These are phyloP conservation scores for Pollicipes pollicipes DNA, from an alignment of 1,140 invertebrate species.

Conservation along the genomic window DNA sequence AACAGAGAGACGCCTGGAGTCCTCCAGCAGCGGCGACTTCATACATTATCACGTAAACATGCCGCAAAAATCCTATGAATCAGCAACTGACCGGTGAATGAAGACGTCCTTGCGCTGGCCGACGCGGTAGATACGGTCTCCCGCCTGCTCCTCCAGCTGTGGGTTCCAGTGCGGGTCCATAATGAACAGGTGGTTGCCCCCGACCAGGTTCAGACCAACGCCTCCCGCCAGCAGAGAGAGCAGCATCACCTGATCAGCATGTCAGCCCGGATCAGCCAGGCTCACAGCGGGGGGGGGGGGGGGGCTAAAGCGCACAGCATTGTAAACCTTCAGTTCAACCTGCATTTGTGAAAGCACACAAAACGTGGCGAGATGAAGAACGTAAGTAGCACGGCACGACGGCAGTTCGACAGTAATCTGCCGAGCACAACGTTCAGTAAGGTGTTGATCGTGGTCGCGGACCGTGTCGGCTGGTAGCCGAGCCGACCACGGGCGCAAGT, in stretches of 20 bases:
- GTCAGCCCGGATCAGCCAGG: slow-evolving; percentile 5
- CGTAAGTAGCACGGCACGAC: no score
- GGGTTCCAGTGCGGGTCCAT: slow-evolving; percentile 92
- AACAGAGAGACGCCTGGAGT: no score
- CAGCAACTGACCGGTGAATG: slow-evolving; percentile 49
- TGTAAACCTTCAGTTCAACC: slow-evolving; percentile 1
- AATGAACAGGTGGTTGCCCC: slow-evolving; percentile 74
- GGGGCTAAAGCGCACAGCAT: slow-evolving; percentile 5
- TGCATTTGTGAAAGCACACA: no score
- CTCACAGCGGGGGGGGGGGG: not conserved
- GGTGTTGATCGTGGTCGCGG: no score
- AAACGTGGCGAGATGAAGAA: no score
- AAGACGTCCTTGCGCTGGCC: slow-evolving; percentile 63
- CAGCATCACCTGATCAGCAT: slow-evolving; percentile 41
- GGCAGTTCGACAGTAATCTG: no score
- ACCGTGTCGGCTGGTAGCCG: no score
- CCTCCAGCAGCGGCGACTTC: no score
- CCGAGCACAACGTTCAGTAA: no score
- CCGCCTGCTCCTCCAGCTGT: slow-evolving; percentile 74
- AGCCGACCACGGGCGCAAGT: no score
- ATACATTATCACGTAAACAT: not conserved
- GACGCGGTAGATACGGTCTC: slow-evolving; percentile 75
- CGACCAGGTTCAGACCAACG: slow-evolving; percentile 74
- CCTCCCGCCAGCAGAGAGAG: slow-evolving; percentile 75
- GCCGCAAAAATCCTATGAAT: no score